Percentiles rank a stretch among this genome's conserved stretches.
Evolutionary conservation across 1,140 invertebrate genomes (phyloP).

Genomic region (Pseudomyrmex sp.): DNA sequence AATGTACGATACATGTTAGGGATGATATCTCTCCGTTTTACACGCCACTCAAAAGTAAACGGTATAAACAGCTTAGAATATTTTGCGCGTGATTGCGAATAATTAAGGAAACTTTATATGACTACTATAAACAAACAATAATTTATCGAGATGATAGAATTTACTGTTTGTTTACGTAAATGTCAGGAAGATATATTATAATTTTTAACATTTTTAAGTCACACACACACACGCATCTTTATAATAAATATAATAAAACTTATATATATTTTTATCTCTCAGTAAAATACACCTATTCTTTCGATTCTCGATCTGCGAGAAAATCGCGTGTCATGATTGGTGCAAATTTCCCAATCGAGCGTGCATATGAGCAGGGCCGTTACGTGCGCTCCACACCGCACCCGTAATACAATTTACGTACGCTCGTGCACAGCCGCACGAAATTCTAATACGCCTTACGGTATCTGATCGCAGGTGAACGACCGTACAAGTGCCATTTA

Average conservation of each 20-base stretch:
- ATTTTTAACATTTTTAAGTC: no score
- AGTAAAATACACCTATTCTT: neutral
- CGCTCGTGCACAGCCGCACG: constrained; percentile 46
- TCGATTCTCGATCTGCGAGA: constrained; percentile 1
- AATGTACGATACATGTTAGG: constrained; percentile 46
- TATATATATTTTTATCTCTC: neutral
- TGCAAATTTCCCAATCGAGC: constrained; percentile 42
- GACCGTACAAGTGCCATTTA: constrained; percentile 98
- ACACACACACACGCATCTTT: no score
- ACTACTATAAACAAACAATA: neutral
- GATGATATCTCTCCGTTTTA: constrained; percentile 49
- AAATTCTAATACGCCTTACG: constrained; percentile 58
- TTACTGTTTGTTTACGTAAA: neutral
- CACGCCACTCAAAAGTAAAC: constrained; percentile 48
- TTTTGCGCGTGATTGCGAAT: constrained; percentile 26
- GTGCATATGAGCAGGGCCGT: constrained; percentile 44
- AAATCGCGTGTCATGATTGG: constrained; percentile 68
- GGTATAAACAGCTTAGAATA: constrained; percentile 34
- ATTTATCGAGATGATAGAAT: neutral
- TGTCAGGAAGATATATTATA: no score
- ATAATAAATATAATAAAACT: no score
- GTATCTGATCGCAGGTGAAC: constrained; percentile 92
- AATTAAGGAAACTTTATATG: no score
- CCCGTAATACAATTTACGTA: constrained; percentile 55
- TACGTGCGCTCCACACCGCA: constrained; percentile 34